Evolutionary conservation across 2,113 vertebrate genomes (phyloP).

Genomic region (Neogale vison): DNA sequence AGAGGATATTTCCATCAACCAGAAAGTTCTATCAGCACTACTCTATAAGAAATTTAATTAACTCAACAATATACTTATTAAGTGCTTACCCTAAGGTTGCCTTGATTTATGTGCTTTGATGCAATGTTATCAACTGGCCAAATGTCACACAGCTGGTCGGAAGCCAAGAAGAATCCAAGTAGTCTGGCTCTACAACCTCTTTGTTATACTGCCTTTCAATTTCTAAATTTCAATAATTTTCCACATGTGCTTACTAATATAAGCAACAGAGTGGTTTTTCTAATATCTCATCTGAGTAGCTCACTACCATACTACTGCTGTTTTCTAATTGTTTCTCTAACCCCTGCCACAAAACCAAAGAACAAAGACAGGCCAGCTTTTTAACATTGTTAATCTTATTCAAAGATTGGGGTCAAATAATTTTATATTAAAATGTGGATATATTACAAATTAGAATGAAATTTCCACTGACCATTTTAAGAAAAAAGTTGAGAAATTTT

Average conservation of each 20-base stretch:
- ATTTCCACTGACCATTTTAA: background rate
- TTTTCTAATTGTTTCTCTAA: slow-evolving; percentile 1
- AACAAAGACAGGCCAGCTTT: background rate
- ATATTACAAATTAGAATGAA: background rate
- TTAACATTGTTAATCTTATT: background rate
- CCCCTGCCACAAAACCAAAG: background rate
- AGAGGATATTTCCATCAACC: background rate
- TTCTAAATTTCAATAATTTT: background rate
- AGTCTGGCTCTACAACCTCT: background rate
- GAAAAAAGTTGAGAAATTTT: background rate
- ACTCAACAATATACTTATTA: background rate
- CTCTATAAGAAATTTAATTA: background rate
- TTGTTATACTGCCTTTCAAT: background rate
- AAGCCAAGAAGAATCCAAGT: background rate
- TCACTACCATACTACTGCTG: background rate
- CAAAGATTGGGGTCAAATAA: background rate
- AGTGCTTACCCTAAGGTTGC: background rate
- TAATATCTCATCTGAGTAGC: background rate
- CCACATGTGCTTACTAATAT: background rate
- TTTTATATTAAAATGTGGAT: background rate
- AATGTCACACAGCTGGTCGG: background rate
- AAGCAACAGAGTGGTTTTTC: background rate
- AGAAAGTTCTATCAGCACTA: background rate
- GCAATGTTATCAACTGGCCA: background rate
- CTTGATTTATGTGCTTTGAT: background rate